Base-by-base conservation (phyloP, 1,140 invertebrate species). In the Stenopsyche tienmushanensis region DNA sequence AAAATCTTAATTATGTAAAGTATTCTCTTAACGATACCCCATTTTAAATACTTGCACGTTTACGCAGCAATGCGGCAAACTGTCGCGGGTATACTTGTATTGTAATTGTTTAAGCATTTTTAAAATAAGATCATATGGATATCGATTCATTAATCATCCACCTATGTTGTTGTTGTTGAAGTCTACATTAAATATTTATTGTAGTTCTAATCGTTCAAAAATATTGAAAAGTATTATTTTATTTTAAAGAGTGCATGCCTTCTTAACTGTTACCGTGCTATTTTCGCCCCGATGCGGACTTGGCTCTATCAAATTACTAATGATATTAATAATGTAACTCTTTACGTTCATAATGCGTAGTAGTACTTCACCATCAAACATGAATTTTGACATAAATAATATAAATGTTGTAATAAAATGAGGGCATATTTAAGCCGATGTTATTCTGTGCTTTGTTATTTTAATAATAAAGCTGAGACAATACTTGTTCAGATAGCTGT, bases 91-190 rank as follows among this genome's bases (percentile, higher is more conserved):
- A 8, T 18, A 21, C 21, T 41, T 41, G 20, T 26, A 25, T 23
- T 39, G 21, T 53, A 41, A 42, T 23, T 60, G 42, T 59, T 13
- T 47, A 47, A 60, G 57, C 57, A 60, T 60, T 60, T 60, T 21
- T 60, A 26, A 60, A 47, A 41, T 60, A 47, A 60, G 54, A 42
- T 29, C 15, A 21, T 57, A 57, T 24, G 15, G 15, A 26, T 15
- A 58, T 60, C 23, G n/a, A 23, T 47, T 60, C 58, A 57, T 65
- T 55, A 24, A 65, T 60, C 53, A 65, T 63, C 64, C 26, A 58
- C 52, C 54, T 39, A 62, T 59, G 45, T 69, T 63, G 67, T 69
- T 70, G 64, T 70, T 70, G 60, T 66, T 70, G 50, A 67, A 59
- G 44, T 25, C 49, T 67, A 62, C 59, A 25, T 60, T 59, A 62